A percentile compares a stretch with the other conserved stretches of the same genome.
phyloP scores from a whole-genome alignment of 2,797 vertebrate genomes.

The Eptatretus atami region DNA sequence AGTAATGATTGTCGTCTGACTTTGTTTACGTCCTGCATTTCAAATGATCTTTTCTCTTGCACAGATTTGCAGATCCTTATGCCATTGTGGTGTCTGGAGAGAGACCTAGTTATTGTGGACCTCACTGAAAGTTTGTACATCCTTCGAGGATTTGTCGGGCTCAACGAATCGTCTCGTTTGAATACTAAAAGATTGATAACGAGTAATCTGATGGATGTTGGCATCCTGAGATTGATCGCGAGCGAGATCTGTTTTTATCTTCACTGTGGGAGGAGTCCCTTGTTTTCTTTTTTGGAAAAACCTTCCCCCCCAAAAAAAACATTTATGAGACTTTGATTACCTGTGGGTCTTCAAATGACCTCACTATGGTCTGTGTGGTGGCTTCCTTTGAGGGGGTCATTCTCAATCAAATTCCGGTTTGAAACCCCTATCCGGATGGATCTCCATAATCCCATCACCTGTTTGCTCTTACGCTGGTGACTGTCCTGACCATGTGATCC shows the following conservation, averaged over 20 bases:
- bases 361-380: too few species aligned
- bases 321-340: background rate
- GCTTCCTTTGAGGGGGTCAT: background rate
- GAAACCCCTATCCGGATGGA: conserved; percentile 98
- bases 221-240: background rate
- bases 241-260: background rate
- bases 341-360: conserved; percentile 1
- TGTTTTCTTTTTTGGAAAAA: too few species aligned
- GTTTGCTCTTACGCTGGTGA: conserved; percentile 83
- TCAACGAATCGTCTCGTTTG: too few species aligned
- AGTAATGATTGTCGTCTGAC: too few species aligned
- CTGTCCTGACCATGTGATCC: conserved; percentile 76
- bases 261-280: background rate
- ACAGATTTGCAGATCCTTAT: conserved; percentile 79
- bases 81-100: conserved; percentile 77
- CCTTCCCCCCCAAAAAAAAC: too few species aligned
- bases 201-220: background rate
- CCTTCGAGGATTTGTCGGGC: background rate
- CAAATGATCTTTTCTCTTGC: conserved; percentile 8
- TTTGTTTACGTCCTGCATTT: too few species aligned
- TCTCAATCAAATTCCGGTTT: conserved; percentile 49
- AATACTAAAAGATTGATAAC: background rate
- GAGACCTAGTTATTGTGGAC: conserved; percentile 82
- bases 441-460: conserved; percentile 87
- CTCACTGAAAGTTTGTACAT: conserved; percentile 78